Percentiles rank a stretch among this genome's conserved stretches.
Conservation (phyloP, 2,888 invertebrate species). For the Hesperia comma region DNA sequence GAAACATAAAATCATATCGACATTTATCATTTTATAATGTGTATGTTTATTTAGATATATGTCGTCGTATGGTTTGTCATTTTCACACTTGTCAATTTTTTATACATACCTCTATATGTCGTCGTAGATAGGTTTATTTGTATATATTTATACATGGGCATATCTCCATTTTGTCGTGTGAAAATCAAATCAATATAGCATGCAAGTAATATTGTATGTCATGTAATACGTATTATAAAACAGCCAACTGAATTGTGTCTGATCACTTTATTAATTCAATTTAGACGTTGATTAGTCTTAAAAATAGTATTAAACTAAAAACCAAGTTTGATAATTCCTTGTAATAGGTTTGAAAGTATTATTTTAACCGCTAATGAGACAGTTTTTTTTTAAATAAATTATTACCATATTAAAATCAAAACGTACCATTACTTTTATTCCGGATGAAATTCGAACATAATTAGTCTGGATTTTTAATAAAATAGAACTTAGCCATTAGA, state of each 20-base stretch:
- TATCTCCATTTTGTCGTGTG: constrained; percentile 1
- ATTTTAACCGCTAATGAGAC: no score
- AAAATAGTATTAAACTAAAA: not conserved
- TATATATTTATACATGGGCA: constrained; percentile 15
- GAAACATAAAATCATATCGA: constrained; percentile 22
- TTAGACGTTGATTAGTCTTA: not conserved
- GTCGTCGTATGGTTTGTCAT: constrained; percentile 16
- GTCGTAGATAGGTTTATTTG: constrained; percentile 23
- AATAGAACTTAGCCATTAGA: no score
- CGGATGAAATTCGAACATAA: no score
- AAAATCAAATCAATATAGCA: not conserved
- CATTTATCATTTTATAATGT: constrained; percentile 20
- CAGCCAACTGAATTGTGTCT: not conserved
- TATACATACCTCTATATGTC: constrained; percentile 23
- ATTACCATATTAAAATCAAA: no score
- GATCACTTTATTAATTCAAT: no score
- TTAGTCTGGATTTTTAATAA: no score
- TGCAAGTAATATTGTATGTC: not conserved
- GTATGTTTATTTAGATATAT: constrained; percentile 25
- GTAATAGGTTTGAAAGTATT: no score
- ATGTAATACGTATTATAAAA: not conserved
- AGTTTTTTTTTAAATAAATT: no score
- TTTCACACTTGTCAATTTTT: constrained; percentile 4
- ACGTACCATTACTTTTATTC: no score
- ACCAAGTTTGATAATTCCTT: no score